Base-by-base conservation (phyloP, 2,113 vertebrate species). In the Ancistrus triradiatus region DNA sequence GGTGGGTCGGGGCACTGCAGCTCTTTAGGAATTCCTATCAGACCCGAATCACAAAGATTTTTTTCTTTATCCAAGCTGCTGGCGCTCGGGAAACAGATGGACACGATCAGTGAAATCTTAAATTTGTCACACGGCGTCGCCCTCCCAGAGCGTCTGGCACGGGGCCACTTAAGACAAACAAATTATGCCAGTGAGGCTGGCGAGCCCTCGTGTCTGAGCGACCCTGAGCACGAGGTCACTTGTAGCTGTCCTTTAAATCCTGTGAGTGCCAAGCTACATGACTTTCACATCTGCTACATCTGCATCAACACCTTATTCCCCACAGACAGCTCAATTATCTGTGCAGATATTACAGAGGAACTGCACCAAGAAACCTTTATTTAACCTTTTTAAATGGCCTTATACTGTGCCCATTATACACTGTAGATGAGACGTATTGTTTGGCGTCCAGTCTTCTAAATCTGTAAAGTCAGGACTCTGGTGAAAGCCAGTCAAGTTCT, bases 11-110 rank as follows among this genome's bases (percentile, higher is more conserved):
- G n/a, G n/a, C n/a, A n/a, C n/a, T n/a, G n/a, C n/a, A n/a, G 15
- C 24, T 42, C n/a, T 17, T 59, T 51, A 25, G n/a, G 38, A 44
- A 68, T 60, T 59, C 66, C 42, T 33, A 19, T 60, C 56, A 52
- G 19, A 19, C 31, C 6, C 19, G 47, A 33, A 11, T 6, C 18
- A 48, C 4, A 31, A 53, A 35, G 1, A 2, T 27, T 42, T 21
- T 22, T 31, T 17, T 33, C 4, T 24, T 44, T 17, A 6, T 52
- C 44, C 35, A 42, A 33, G 56, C 57, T 60, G 65, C 47, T 43
- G 55, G 14, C 37, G 22, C 14, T 24, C 7, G 24, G 15, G 19
- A 15, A 60, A 51, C 65, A 68, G 65, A 60, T 68, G 66, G 56
- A 35, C 43, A n/a, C 42, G 38, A 50, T 68, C 47, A 60, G 38